Evolutionary conservation across 2,113 vertebrate species (phyloP), one percentile per base, ranked within the genome.

Genomic region (Toxotes chatareus): DNA sequence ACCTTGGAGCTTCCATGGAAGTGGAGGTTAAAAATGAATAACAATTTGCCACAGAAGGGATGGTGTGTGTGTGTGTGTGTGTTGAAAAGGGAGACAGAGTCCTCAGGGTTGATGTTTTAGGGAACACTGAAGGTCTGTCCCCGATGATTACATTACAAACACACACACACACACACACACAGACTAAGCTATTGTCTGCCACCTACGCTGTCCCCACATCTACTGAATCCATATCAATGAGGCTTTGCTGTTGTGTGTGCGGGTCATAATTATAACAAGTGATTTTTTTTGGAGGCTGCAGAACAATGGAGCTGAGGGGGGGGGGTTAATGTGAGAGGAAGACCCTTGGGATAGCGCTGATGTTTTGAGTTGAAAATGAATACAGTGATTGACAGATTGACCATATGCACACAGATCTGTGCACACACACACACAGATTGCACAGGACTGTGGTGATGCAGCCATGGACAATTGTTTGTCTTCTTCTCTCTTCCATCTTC

Each of bases 251-350:
- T 94, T 89, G 96, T 96, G 96, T 88, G 94, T 49, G 94, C 92
- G 95, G 95, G 96, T 92, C 91, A 97, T 98, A 98, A 99, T 99
- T 98, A 99, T 96, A 97, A 97, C 95, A 96, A 96, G 94, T 95
- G 81, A 84, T 86, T 90, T 92, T 89, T 88, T 79, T 59, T 32
- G 55, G 69, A 86, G 82, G 79, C 82, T 83, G 73, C 78, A 82
- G 86, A 92, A 94, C 91, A 94, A 93, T 94, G 76, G 81, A 42
- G 31, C 74, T 49, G 53, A 63, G 56, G 80, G 72, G 66, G 66
- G 57, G 32, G 23, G 27, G 84, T 83, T 90, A 91, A 91, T 84
- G 86, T 86, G 90, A 82, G 83, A 72, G 81, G 81, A 79, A 66
- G 80, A 90, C 93, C 86, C 93, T 21, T 76, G 91, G 89, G 93